Conservation (phyloP, 53 echinoderm and acorn worm genomes). For the Temnopleurus reevesii region DNA sequence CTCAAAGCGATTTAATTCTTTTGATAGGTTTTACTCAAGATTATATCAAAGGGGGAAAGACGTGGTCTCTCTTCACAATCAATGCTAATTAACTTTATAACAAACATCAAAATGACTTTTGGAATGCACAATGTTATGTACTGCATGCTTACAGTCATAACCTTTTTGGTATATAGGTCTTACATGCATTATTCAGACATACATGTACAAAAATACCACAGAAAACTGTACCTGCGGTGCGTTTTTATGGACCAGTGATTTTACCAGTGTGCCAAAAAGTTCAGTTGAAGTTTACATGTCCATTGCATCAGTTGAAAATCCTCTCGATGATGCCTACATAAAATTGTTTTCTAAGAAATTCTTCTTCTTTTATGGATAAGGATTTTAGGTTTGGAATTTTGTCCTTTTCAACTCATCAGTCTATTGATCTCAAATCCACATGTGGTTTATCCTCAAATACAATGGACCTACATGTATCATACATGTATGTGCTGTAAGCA, state of each 20-base stretch:
- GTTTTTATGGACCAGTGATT: neutral
- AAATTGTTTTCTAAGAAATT: too few relatives aligned
- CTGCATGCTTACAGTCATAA: neutral
- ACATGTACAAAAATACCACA: neutral
- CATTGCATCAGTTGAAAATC: too few relatives aligned
- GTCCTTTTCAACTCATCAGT: too few relatives aligned
- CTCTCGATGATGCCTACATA: too few relatives aligned
- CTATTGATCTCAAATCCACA: too few relatives aligned
- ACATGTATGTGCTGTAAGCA: too few relatives aligned
- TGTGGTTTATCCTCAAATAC: too few relatives aligned
- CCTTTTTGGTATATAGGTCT: too few relatives aligned
- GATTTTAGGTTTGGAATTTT: too few relatives aligned
- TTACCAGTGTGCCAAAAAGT: neutral
- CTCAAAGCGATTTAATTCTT: neutral
- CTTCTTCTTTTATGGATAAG: too few relatives aligned
- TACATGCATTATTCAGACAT: too few relatives aligned
- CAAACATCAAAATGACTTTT: neutral
- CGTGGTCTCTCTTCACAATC: neutral
- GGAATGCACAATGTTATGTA: neutral
- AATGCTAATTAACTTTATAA: neutral
- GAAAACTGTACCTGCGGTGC: neutral
- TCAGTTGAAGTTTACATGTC: neutral
- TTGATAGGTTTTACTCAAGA: neutral
- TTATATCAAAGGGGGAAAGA: neutral
- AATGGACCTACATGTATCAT: too few relatives aligned